Evolutionary conservation across 2,888 invertebrate species (phyloP).

Genomic region (Dryobotodes eremita): DNA sequence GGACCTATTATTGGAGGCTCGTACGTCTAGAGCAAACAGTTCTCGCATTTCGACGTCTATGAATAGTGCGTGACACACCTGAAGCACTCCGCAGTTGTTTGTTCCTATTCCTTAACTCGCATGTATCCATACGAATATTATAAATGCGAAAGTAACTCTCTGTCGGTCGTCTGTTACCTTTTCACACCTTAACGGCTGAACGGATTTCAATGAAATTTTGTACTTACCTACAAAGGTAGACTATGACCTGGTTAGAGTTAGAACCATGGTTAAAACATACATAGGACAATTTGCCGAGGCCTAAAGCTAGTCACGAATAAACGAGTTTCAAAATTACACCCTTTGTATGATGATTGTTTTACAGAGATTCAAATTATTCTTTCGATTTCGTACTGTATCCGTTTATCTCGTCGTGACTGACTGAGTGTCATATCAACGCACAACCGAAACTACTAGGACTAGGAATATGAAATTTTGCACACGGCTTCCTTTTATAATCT

Average conservation of each 20-base stretch:
- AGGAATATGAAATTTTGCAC: no score
- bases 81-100: constrained; percentile 1
- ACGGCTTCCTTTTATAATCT: no score
- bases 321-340: not conserved
- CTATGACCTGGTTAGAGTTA: no score
- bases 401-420: no score
- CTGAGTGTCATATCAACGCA: no score
- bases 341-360: not conserved
- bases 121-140: not conserved
- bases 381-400: not conserved
- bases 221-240: not conserved
- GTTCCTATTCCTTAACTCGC: not conserved
- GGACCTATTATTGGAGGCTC: constrained; percentile 11
- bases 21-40: constrained; percentile 12
- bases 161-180: no score
- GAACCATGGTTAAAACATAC: no score
- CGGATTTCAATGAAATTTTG: not conserved
- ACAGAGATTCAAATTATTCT: not conserved
- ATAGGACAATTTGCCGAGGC: not conserved
- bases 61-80: constrained; percentile 7
- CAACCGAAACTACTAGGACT: no score
- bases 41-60: constrained; percentile 5
- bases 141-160: no score
- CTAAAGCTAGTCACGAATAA: not conserved
- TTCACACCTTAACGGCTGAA: no score